Evolutionary conservation across 2,888 invertebrate species (phyloP), one percentile per base, ranked within the genome.

Genomic region (Patella depressa): DNA sequence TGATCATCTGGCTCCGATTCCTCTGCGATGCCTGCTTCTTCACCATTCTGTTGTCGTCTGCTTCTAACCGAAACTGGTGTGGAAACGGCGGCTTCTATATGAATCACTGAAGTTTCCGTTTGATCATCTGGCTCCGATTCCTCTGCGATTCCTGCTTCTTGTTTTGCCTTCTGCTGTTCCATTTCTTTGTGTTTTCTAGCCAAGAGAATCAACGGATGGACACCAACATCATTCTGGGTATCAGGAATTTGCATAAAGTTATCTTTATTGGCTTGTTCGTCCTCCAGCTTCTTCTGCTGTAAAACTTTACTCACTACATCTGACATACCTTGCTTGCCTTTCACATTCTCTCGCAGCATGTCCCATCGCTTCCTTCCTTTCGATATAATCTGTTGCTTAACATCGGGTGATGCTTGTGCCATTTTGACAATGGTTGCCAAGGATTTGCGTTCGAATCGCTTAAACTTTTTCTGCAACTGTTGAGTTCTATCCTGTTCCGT

Each of bases 371-470:
- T 24, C 14, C 14, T 19, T 3, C 19, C 65, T 19, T 4, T 65
- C 3, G 65, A 65, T 3, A 65, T 65, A 24, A 65, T 19, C 24
- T 19, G 19, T 65, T 65, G 65, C 24, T 65, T 65, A 3, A 65
- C 65, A 4, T 65, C 65, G 24, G 65, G 59, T 4, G 59, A 19
- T 24, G 71, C 59, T 72, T 79, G 80, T 34, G 77, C 78, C 75
- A 84, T 74, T 34, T 82, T 79, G 7, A 81, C 80, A 71, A 84
- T 82, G 59, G 84, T 84, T 12, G 59, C 70, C 12, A 82, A 65
- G 19, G 81, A 82, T 57, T 79, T 78, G 3, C 79, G 71, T 55
- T 80, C 79, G 11, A 82, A 79, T 59, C 81, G 76, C 29, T 75
- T 76, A 75, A 85, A 83, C 29, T 69, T 78, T 57, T 77, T 29